Percentiles rank a stretch among this genome's conserved stretches.
These are phyloP conservation scores for Hephaestus fuliginosus DNA, from an alignment of 2,797 vertebrate genomes.

Conservation along the genomic window DNA sequence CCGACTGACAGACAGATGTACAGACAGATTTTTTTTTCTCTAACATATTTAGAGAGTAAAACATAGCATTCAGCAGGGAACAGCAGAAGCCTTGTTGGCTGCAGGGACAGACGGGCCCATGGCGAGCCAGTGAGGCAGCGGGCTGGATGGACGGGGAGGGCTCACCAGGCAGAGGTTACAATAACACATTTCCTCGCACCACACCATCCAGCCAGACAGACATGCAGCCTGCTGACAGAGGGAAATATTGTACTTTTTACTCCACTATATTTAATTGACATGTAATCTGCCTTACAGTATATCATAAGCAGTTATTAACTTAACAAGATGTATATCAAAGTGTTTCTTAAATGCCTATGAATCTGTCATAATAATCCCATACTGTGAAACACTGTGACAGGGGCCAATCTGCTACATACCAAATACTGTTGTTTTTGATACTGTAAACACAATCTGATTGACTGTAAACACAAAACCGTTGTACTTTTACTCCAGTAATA, in stretches of 20 bases:
- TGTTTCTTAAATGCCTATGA: not conserved
- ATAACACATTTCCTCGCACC: conserved; percentile 74
- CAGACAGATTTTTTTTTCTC: conserved; percentile 72
- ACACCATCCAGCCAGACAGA: conserved; percentile 45
- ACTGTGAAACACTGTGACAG: not conserved
- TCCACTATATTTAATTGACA: not conserved
- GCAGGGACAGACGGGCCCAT: conserved; percentile 69
- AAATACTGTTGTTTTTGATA: not conserved
- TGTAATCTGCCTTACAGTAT: not conserved
- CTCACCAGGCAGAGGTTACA: conserved; percentile 78
- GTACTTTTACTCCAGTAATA: not conserved
- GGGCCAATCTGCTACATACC: not conserved
- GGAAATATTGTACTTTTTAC: conserved; percentile 10
- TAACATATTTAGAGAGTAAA: conserved; percentile 81
- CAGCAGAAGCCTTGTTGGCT: conserved; percentile 86
- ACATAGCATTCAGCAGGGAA: conserved; percentile 76
- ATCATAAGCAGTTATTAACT: not conserved
- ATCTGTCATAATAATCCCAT: not conserved
- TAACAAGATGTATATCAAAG: not conserved
- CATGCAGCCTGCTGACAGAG: conserved; percentile 48
- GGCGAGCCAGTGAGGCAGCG: conserved; percentile 81
- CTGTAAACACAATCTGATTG: not conserved
- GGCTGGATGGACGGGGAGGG: conserved; percentile 62
- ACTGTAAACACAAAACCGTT: not conserved
- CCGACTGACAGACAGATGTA: conserved; percentile 77